Conservation (phyloP, 2,113 vertebrate species). For the Nibea albiflora region DNA sequence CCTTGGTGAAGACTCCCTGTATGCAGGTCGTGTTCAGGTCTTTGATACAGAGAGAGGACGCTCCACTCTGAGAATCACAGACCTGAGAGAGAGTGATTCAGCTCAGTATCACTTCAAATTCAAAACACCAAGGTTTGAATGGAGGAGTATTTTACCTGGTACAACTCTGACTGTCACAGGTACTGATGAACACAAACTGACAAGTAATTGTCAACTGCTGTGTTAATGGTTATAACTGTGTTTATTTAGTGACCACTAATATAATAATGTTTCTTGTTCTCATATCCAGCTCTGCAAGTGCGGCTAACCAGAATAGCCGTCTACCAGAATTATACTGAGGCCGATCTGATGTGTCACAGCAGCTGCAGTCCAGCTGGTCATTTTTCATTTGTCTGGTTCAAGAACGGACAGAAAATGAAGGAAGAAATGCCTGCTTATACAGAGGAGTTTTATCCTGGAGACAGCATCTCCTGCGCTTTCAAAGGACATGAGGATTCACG, state of each 20-base stretch:
- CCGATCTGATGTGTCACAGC: slow-evolving; percentile 17
- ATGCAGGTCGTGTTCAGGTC: not conserved
- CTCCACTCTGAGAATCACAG: slow-evolving; percentile 1
- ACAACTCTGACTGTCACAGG: too few species aligned
- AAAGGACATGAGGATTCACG: not conserved
- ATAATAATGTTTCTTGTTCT: not conserved
- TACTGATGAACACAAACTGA: too few species aligned
- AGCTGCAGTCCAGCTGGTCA: not conserved
- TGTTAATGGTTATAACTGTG: not conserved
- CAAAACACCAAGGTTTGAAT: too few species aligned
- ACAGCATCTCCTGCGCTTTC: slow-evolving; percentile 18
- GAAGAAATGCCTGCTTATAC: too few species aligned
- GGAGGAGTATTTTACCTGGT: too few species aligned
- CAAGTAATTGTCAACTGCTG: not conserved
- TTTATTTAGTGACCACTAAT: not conserved
- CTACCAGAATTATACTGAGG: too few species aligned
- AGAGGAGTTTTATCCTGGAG: fast-evolving
- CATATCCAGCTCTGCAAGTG: slow-evolving; percentile 5
- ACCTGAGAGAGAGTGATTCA: too few species aligned
- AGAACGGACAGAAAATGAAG: not conserved
- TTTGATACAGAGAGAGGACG: not conserved
- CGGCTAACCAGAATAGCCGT: not conserved
- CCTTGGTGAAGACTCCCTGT: not conserved
- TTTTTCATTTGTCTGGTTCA: slow-evolving; percentile 19
- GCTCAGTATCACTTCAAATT: too few species aligned